Evolutionary conservation across 1,140 invertebrate species (phyloP).

Genomic region (Antheraea mylitta): DNA sequence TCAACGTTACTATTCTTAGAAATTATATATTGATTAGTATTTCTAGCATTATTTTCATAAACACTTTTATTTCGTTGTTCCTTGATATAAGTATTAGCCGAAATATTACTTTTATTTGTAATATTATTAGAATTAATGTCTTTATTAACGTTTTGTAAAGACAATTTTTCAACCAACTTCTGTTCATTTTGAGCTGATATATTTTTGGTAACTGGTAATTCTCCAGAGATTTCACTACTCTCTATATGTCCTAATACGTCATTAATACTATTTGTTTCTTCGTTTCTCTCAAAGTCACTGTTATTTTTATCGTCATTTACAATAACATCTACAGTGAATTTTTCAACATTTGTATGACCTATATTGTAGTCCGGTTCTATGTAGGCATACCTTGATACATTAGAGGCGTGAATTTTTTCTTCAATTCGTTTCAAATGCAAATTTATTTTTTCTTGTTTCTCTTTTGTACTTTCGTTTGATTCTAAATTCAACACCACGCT

Average conservation of each 20-base stretch:
- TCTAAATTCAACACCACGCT: slow-evolving; percentile 44
- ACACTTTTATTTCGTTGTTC: background rate
- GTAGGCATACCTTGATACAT: background rate
- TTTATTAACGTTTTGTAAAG: background rate
- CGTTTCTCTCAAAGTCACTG: background rate
- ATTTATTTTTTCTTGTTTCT: slow-evolving; percentile 37
- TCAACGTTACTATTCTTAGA: slow-evolving; percentile 9
- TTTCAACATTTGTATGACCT: slow-evolving; percentile 22
- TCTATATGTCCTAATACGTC: slow-evolving; percentile 10
- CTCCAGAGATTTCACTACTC: slow-evolving; percentile 7
- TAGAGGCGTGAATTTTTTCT: slow-evolving; percentile 21
- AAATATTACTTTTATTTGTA: background rate
- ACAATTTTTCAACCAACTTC: background rate
- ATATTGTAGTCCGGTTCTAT: slow-evolving; percentile 21
- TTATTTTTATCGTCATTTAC: background rate
- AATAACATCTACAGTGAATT: slow-evolving; percentile 14
- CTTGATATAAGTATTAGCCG: background rate
- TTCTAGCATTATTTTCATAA: background rate
- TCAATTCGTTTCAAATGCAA: slow-evolving; percentile 35
- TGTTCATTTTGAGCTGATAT: slow-evolving; percentile 8
- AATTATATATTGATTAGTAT: background rate
- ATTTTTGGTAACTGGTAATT: slow-evolving; percentile 10
- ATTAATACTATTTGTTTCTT: slow-evolving; percentile 2
- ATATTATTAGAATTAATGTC: background rate
- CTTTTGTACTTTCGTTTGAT: slow-evolving; percentile 52